phyloP scores from a whole-genome alignment of 2,888 invertebrate species.

The Andrena bucephala region DNA sequence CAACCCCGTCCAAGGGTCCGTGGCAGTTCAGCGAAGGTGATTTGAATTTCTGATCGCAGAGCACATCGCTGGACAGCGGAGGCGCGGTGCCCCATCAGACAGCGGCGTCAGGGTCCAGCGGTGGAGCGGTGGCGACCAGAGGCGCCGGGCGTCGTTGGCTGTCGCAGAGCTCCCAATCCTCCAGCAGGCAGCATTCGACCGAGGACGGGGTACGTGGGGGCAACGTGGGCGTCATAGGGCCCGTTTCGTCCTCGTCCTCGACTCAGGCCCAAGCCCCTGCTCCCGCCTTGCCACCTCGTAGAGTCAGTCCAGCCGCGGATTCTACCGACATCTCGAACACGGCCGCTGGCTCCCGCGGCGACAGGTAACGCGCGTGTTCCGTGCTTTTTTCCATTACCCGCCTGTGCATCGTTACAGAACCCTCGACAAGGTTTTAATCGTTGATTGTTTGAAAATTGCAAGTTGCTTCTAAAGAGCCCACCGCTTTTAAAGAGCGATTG shows the following conservation, averaged over 20 bases:
- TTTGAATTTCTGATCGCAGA: slow-evolving; percentile 69
- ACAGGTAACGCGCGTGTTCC: slow-evolving; percentile 76
- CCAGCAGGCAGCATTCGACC: slow-evolving; percentile 78
- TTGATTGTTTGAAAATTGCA: background rate
- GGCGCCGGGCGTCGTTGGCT: slow-evolving; percentile 81
- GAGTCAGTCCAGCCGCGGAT: slow-evolving; percentile 86
- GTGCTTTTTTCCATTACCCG: slow-evolving; percentile 5
- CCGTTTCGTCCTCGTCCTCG: slow-evolving; percentile 81
- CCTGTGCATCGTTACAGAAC: background rate
- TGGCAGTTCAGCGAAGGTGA: background rate
- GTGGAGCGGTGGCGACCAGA: slow-evolving; percentile 75
- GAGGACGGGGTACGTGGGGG: slow-evolving; percentile 76
- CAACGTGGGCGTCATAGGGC: slow-evolving; percentile 83
- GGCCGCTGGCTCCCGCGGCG: slow-evolving; percentile 73
- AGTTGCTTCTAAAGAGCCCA: slow-evolving; percentile 20
- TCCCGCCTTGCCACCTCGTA: slow-evolving; percentile 80
- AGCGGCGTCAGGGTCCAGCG: slow-evolving; percentile 80
- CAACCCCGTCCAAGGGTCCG: background rate
- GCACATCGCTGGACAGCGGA: slow-evolving; percentile 80
- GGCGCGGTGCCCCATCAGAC: slow-evolving; percentile 76
- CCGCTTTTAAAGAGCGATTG: slow-evolving; percentile 8
- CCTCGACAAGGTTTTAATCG: too few species aligned
- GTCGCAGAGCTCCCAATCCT: slow-evolving; percentile 79
- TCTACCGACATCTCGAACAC: slow-evolving; percentile 81
- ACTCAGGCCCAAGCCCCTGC: slow-evolving; percentile 78